Evolutionary conservation across 2,797 vertebrate species (phyloP).

Genomic region (Meda fulgida): DNA sequence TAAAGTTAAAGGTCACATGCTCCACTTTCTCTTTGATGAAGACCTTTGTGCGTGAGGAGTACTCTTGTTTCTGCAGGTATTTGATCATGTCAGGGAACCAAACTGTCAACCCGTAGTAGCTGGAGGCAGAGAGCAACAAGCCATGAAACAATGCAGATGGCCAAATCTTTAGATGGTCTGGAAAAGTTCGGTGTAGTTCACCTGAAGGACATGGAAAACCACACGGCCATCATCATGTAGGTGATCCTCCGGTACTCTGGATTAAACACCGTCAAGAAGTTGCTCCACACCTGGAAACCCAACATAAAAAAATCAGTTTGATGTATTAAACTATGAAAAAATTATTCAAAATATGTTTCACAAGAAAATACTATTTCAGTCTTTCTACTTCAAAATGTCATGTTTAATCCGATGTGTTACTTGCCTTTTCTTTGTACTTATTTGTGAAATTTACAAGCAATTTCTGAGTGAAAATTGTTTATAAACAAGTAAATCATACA

Average conservation of each 20-base stretch:
- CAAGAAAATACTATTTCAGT: background rate
- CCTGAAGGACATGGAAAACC: conserved; percentile 99
- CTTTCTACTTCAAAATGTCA: background rate
- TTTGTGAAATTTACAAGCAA: too few relatives aligned
- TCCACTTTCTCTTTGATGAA: conserved; percentile 91
- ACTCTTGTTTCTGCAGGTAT: conserved; percentile 92
- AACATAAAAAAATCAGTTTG: background rate
- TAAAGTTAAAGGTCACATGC: conserved; percentile 97
- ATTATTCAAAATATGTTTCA: background rate
- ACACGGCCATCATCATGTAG: conserved; percentile 97
- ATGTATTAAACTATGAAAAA: background rate
- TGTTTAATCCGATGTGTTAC: background rate
- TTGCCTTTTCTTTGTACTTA: background rate
- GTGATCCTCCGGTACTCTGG: conserved; percentile 92
- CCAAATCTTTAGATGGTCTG: background rate
- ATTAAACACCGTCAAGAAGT: conserved; percentile 88
- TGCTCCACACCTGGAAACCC: conserved; percentile 86
- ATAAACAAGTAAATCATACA: background rate
- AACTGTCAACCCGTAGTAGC: conserved; percentile 95
- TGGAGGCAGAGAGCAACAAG: conserved; percentile 58
- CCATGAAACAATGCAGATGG: conserved; percentile 8
- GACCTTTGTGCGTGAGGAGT: conserved; percentile 88
- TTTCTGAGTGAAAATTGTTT: background rate
- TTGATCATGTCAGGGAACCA: conserved; percentile 99
- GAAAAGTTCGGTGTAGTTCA: conserved; percentile 59